Conservation (phyloP, 1,140 invertebrate genomes). For the Drosophila ohnishii region DNA sequence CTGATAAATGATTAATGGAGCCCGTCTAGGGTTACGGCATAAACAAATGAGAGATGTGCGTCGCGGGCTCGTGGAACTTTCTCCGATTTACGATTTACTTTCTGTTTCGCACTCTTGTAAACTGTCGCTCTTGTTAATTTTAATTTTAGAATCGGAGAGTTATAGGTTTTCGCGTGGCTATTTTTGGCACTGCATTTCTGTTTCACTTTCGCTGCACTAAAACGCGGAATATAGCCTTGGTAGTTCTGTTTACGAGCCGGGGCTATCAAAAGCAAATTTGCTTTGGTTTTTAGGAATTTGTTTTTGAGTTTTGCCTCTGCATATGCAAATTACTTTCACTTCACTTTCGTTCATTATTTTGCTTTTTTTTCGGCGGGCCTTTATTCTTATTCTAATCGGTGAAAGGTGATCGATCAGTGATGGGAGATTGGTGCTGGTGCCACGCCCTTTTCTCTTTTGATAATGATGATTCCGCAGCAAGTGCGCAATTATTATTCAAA, state of each 20-base stretch:
- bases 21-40: constrained; percentile 63
- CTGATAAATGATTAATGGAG: constrained; percentile 75
- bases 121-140: constrained; percentile 32
- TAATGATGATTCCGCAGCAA: constrained; percentile 48
- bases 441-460: constrained; percentile 20
- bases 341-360: constrained; percentile 74
- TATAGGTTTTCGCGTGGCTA: constrained; percentile 26
- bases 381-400: constrained; percentile 78
- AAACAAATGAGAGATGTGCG: constrained; percentile 53
- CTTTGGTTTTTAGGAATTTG: not conserved
- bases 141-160: constrained; percentile 62
- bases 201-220: constrained; percentile 72
- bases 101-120: constrained; percentile 70
- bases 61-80: constrained; percentile 49
- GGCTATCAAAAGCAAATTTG: constrained; percentile 48
- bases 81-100: constrained; percentile 78
- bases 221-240: constrained; percentile 23
- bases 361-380: constrained; percentile 13
- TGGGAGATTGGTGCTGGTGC: not conserved
- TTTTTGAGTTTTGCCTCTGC: constrained; percentile 12
- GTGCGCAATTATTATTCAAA: constrained; percentile 60
- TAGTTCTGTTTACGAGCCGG: constrained; percentile 34
- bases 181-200: constrained; percentile 49
- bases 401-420: constrained; percentile 48
- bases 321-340: constrained; percentile 80